phyloP scores from a whole-genome alignment of 2,797 vertebrate species.

The Chaunax sp. region DNA sequence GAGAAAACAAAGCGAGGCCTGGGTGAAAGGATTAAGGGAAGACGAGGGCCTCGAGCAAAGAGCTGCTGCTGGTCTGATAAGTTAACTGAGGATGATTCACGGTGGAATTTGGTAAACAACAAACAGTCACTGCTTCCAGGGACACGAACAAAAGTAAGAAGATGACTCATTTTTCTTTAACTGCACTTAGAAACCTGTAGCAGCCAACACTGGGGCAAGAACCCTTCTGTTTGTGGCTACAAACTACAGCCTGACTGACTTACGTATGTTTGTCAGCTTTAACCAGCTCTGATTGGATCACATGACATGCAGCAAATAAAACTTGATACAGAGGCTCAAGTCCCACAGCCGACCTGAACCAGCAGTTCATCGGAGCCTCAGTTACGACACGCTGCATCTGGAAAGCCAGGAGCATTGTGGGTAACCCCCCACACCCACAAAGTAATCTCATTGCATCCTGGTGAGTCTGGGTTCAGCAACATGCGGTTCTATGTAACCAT shows the following conservation, averaged over 20 bases:
- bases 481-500: no score
- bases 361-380: no score
- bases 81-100: constrained; percentile 63
- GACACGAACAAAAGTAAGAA: constrained; percentile 30
- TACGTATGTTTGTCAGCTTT: no score
- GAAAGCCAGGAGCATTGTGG: no score
- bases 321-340: constrained; percentile 13
- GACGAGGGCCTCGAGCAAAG: constrained; percentile 61
- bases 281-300: constrained; percentile 26
- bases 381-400: no score
- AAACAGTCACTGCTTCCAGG: constrained; percentile 43
- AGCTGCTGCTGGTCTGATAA: constrained; percentile 70
- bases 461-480: no score
- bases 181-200: constrained; percentile 13
- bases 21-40: constrained; percentile 61
- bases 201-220: background rate
- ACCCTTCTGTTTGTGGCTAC: constrained; percentile 21
- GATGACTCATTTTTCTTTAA: constrained; percentile 9
- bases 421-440: no score
- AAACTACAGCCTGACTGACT: no score
- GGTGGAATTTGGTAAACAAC: constrained; percentile 52
- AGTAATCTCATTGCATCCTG: no score
- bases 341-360: constrained; percentile 15
- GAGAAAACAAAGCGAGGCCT: constrained; percentile 63
- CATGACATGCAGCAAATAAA: constrained; percentile 23